phyloP scores from a whole-genome alignment of 2,113 vertebrate genomes.

The human (Homo sapiens) region GRCh38 chr1:103305001-103305500 shows the following conservation, averaged over 20 bases:
- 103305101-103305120: neutral
- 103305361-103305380: neutral
- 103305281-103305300: neutral
- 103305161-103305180: neutral
- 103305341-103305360: neutral
- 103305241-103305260: neutral
- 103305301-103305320: neutral
- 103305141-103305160: neutral
- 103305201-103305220: neutral
- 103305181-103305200: neutral
- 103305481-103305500: neutral
- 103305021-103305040: conserved; percentile 1
- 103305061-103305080: neutral
- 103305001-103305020: conserved; percentile 64
- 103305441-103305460: neutral
- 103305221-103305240: neutral
- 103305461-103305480: neutral
- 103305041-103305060: neutral
- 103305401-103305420: neutral
- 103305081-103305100: neutral
- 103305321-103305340: neutral
- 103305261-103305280: neutral
- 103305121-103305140: conserved; percentile 34
- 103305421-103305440: neutral
- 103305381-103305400: neutral